Conservation (phyloP, 2,797 vertebrate genomes). For the Glyptemys insculpta region DNA sequence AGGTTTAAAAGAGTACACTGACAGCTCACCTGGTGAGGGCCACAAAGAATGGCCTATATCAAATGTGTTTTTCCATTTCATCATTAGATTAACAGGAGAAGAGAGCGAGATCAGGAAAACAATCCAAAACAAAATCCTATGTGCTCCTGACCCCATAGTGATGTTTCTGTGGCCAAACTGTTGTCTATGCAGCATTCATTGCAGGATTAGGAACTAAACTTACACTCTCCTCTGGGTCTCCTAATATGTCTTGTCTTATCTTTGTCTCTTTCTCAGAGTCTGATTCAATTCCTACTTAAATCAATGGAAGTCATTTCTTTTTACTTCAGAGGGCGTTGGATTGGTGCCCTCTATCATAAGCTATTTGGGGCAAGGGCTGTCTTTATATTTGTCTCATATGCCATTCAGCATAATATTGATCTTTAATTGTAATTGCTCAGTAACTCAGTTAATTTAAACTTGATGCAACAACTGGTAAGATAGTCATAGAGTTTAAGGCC, state of each 20-base stretch:
- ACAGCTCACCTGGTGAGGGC: not conserved
- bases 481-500: too few relatives aligned
- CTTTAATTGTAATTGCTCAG: too few relatives aligned
- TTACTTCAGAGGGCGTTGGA: not conserved
- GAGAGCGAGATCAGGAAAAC: not conserved
- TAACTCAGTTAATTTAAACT: too few relatives aligned
- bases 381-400: too few relatives aligned
- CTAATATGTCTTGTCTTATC: not conserved
- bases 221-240: not conserved
- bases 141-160: not conserved
- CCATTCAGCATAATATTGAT: too few relatives aligned
- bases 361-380: too few relatives aligned
- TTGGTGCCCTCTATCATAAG: not conserved
- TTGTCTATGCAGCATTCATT: too few relatives aligned
- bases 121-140: not conserved
- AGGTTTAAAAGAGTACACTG: not conserved
- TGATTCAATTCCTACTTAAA: not conserved
- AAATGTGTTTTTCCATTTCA: not conserved
- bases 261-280: not conserved
- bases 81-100: not conserved
- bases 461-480: too few relatives aligned
- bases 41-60: not conserved
- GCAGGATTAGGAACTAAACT: not conserved
- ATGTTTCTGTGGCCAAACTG: not conserved
- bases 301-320: not conserved